Evolutionary conservation across 2,113 vertebrate species (phyloP).

Genomic region (Columbina picui): DNA sequence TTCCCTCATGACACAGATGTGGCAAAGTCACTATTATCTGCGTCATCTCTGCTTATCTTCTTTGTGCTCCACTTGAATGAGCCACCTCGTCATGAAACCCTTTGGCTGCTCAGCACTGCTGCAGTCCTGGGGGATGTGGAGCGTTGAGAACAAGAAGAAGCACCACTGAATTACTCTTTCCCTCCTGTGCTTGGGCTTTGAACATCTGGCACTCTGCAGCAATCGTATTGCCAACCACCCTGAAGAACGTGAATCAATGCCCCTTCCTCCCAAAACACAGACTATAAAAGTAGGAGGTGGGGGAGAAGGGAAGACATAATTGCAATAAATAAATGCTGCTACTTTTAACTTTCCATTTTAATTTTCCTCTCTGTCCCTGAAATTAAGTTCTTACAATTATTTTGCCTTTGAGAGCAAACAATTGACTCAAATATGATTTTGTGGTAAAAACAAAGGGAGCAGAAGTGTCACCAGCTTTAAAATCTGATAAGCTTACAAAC

Average conservation of each 20-base stretch:
- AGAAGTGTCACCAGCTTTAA: not conserved
- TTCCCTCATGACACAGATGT: not conserved
- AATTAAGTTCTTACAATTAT: not conserved
- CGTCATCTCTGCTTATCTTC: not conserved
- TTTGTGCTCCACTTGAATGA: not conserved
- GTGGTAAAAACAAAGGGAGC: not conserved
- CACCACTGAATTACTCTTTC: not conserved
- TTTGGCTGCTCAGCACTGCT: not conserved
- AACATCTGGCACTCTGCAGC: not conserved
- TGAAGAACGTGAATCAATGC: not conserved
- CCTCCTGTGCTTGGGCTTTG: not conserved
- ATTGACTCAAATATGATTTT: not conserved
- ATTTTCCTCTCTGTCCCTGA: not conserved
- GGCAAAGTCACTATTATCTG: not conserved
- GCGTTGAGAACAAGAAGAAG: not conserved
- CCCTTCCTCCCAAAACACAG: not conserved
- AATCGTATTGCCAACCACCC: not conserved
- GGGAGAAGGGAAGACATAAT: accelerated
- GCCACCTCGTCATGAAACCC: not conserved
- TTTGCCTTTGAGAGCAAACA: not conserved
- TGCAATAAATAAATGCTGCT: not conserved
- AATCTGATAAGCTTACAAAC: not conserved
- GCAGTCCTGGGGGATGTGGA: not conserved
- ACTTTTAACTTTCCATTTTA: not conserved
- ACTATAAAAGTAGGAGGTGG: accelerated